These are phyloP conservation scores for Campylorhamphus procurvoides DNA, from an alignment of 2,113 vertebrate genomes.

Conservation along the genomic window DNA sequence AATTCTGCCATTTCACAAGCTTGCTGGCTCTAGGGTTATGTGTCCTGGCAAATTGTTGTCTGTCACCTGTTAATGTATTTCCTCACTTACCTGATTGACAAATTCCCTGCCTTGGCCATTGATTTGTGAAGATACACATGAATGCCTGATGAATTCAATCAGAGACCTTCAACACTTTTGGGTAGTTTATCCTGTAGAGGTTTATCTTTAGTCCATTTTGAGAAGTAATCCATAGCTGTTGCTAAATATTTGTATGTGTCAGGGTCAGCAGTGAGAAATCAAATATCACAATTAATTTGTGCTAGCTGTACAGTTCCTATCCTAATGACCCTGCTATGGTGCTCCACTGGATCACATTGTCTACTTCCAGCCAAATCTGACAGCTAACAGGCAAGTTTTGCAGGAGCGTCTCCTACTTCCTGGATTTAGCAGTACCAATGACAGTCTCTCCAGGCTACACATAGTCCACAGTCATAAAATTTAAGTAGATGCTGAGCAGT, in stretches of 20 bases:
- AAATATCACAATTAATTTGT: conserved; percentile 52
- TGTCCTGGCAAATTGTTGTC: conserved; percentile 62
- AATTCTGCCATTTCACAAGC: conserved; percentile 66
- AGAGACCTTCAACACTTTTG: conserved; percentile 55
- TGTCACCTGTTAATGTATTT: conserved; percentile 73
- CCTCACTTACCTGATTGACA: conserved; percentile 65
- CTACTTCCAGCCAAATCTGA: not conserved
- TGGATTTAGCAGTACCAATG: not conserved
- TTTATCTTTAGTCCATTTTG: conserved; percentile 42
- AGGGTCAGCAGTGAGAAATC: conserved; percentile 32
- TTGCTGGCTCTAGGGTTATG: conserved; percentile 41
- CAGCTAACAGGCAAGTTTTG: not conserved
- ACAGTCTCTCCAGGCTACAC: not conserved
- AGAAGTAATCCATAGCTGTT: conserved; percentile 31
- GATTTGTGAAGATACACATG: conserved; percentile 41
- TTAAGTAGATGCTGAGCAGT: not conserved
- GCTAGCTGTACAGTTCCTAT: not conserved
- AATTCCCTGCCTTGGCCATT: conserved; percentile 47
- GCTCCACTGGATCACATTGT: not conserved
- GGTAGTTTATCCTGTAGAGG: conserved; percentile 40
- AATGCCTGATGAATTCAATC: conserved; percentile 61
- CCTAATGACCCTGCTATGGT: not conserved
- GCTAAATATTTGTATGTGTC: conserved; percentile 37
- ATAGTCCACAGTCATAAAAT: not conserved
- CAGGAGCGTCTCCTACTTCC: not conserved